Evolutionary conservation across 1,140 invertebrate species (phyloP), one percentile per base, ranked within the genome.

Genomic region (Drosophila truncata): DNA sequence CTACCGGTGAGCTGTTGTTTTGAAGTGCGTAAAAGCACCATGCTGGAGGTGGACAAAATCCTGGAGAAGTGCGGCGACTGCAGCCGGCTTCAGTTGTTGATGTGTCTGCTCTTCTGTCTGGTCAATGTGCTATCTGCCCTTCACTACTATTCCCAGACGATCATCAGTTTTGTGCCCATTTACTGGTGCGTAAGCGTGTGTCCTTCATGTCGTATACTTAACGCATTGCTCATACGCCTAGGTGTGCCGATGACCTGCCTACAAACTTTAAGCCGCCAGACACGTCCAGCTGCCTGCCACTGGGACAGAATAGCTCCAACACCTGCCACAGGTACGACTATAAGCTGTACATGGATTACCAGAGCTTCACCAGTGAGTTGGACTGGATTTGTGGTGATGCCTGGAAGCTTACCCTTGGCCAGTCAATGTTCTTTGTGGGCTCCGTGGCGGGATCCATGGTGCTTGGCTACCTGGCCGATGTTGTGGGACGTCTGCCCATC

Each of bases 391-490:
- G 95, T 76, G 87, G 92, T 0, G 88, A 95, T 5, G 91, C 93
- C 47, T 95, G 94, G 94, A 93, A 93, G 70, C 91, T 94, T 13
- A 94, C 93, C 4, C 70, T 95, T 2, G 94, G 94, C 2, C 95
- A 95, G 88, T 94, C 95, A 1, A 91, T 95, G 57, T 95, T 95
- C 90, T 95, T 95, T 82, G 91, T 94, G 44, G 95, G 95, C 14
- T 94, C 94, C 5, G 93, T 95, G 7, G 52, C 95, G 6, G 95
- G 95, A 4, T 94, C 94, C 11, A 72, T 95, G 16, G 46, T 93
- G 8, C 92, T 95, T 61, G 95, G 95, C 7, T 90, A 93, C 49
- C 75, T 95, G n/a, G 94, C 95, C 2, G 95, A 95, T 79, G 82
- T 92, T 2, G 93, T 94, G 8, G 95, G 95, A 1, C 92, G 95